Base-by-base conservation (phyloP, 2,888 invertebrate genomes). In the Calephelis perditalis region DNA sequence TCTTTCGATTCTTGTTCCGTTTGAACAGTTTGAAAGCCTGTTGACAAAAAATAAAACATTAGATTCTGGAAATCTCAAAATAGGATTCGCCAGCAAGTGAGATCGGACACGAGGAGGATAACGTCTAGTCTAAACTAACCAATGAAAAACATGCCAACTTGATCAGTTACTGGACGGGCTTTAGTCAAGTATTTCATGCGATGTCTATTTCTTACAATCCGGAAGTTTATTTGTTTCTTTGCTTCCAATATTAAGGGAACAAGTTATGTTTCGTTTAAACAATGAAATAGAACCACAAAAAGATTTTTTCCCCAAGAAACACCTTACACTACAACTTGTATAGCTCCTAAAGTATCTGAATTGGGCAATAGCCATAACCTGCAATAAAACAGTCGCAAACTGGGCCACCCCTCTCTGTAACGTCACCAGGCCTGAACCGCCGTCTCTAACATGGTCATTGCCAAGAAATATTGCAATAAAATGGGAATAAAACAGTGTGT, bases 11-110 rank as follows among this genome's bases (percentile, higher is more conserved):
- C 62, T 84, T 83, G 71, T 72, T 86, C 47, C 83, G 66, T 63
- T 88, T 89, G 79, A 90, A 90, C 45, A 90, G 70, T 69, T 89
- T 90, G 81, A 90, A 88, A 71, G 89, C 89, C 89, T 90, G 84
- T 8, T 56, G 73, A 77, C 71, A 76, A 73, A 40, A 35, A 37
- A 46, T 7, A 46, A 40, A 12, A 35, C 36, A 11, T 52, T 59
- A 60, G 7, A 37, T 49, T 49, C 9, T 45, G 7, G 6, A 40
- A 40, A 40, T 40, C 40, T 40, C 8, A 40, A 40, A 7, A 40
- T 40, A 5, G 6, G 40, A 26, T 26, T 26, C 3, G 26, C 26
- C 4, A 26, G 26, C 26, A 26, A 26, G 26, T 26, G 26, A 26
- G 26, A 3, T 26, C 26, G 26, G 26, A 26, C 26, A 26, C 26